Percentiles rank a stretch among this genome's conserved stretches.
phyloP scores from a whole-genome alignment of 2,888 invertebrate genomes.

The Dasysyrphus albostriatus region DNA sequence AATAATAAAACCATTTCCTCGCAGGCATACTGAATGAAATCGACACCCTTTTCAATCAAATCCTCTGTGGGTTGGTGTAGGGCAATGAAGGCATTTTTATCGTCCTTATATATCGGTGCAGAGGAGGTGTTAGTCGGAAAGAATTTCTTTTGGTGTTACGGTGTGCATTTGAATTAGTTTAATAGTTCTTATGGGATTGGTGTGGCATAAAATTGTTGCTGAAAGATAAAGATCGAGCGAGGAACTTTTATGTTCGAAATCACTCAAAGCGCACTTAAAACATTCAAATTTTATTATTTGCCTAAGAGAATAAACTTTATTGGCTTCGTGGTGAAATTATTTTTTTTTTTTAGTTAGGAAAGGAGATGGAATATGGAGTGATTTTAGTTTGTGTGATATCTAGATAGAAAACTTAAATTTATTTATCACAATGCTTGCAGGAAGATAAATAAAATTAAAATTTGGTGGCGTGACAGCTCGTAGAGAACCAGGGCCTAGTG shows the following conservation, averaged over 20 bases:
- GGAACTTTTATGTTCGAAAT: neutral
- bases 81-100: neutral
- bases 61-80: neutral
- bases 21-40: slow-evolving; percentile 5
- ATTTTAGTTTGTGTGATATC: too few relatives aligned
- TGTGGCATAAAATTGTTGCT: slow-evolving; percentile 12
- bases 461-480: too few relatives aligned
- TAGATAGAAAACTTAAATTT: too few relatives aligned
- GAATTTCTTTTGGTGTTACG: neutral
- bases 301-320: neutral
- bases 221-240: neutral
- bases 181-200: neutral
- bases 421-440: too few relatives aligned
- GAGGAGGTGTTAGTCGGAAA: slow-evolving; percentile 26
- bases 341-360: neutral
- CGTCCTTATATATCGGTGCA: neutral
- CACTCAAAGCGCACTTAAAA: neutral
- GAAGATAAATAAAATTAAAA: too few relatives aligned
- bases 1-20: slow-evolving; percentile 30
- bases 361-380: too few relatives aligned
- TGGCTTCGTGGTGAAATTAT: neutral
- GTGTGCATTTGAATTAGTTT: slow-evolving; percentile 18
- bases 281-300: neutral
- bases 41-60: slow-evolving; percentile 22
- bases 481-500: too few relatives aligned